Base-by-base conservation (phyloP, 2,888 invertebrate species). In the Cactoblastis cactorum region DNA sequence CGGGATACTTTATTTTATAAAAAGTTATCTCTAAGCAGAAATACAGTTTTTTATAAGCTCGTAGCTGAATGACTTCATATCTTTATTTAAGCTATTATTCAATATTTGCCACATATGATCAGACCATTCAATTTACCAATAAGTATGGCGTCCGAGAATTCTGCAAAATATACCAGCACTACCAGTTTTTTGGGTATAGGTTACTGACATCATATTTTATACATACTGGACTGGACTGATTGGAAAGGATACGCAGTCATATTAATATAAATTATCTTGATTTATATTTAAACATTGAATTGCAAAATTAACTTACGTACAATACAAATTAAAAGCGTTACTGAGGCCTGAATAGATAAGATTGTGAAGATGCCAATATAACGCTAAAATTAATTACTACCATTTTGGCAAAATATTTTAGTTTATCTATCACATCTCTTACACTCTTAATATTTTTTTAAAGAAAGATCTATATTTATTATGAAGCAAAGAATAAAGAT, bases 21-120 rank as follows among this genome's bases (percentile, higher is more conserved):
- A n/a, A n/a, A n/a, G n/a, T n/a, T n/a, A n/a, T n/a, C n/a, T n/a
- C n/a, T n/a, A n/a, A n/a, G 8, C 28, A 28, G 1, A 28, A 6
- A 4, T 9, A 9, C 34, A 35, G 14, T 12, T 37, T 37, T 35
- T 8, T 17, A 15, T 37, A 17, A 17, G 14, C 17, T 37, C 35
- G 15, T 12, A 14, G 15, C 1, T 37, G 8, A 43, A 43, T 43
- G 43, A 43, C 32, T 24, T 15, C 28, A 43, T 15, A 28, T 43
- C 43, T 17, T 41, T 43, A 43, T 43, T 41, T 15, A 43, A 43
- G 43, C 43, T 28, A 43, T 43, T 43, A 28, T 43, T 28, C 28
- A 5, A 6, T 6, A 28, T 6, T 28, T 28, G 22, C 9, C 43
- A 8, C 43, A 28, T 28, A 24, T 24, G 1, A 35, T 15, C 1